A percentile compares a stretch with the other conserved stretches of the same genome.
phyloP scores from a whole-genome alignment of 2,888 invertebrate species.

The Ochropleura leucogaster region DNA sequence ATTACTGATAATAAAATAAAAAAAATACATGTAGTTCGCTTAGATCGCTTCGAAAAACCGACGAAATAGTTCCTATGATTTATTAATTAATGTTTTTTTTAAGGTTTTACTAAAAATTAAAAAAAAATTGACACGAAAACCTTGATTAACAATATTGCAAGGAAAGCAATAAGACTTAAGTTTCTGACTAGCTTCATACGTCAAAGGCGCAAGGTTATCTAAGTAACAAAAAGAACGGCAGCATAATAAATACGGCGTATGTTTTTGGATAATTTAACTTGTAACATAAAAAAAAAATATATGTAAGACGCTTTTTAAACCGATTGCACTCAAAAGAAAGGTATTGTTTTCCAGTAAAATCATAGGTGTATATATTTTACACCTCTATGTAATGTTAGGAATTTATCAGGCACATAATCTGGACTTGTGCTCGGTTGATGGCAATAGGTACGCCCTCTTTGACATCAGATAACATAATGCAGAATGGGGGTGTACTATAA shows the following conservation, averaged over 20 bases:
- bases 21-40: constrained; percentile 71
- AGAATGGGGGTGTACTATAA: too few relatives aligned
- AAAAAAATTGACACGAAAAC: constrained; percentile 47
- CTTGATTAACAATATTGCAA: constrained; percentile 19
- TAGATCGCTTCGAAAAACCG: constrained; percentile 81
- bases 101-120: constrained; percentile 56
- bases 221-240: background rate
- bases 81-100: constrained; percentile 61
- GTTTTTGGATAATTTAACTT: background rate
- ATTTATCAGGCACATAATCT: too few relatives aligned
- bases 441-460: too few relatives aligned
- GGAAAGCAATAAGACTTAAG: background rate
- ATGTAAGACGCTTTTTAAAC: background rate
- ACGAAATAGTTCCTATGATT: constrained; percentile 81
- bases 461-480: too few relatives aligned
- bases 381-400: too few relatives aligned
- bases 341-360: background rate
- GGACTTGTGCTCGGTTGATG: too few relatives aligned
- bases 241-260: background rate
- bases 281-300: background rate
- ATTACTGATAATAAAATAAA: constrained; percentile 52
- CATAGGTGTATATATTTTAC: background rate
- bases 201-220: background rate
- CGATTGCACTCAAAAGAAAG: background rate
- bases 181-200: background rate